These are phyloP conservation scores for Drosophila merina DNA, from an alignment of 2,888 invertebrate species.

Conservation along the genomic window DNA sequence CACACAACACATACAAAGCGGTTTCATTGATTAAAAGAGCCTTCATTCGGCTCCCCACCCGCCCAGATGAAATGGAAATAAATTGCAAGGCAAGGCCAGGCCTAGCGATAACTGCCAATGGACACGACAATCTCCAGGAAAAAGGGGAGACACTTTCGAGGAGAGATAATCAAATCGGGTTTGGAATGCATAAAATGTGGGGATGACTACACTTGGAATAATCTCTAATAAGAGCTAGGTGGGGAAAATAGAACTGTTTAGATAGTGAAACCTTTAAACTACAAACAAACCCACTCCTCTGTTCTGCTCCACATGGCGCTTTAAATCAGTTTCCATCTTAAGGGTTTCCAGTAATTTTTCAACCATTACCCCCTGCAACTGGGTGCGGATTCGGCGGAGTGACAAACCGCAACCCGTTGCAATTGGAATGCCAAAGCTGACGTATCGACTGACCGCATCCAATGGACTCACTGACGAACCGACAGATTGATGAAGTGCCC, in stretches of 20 bases:
- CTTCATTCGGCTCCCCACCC: not conserved
- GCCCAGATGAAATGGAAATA: slow-evolving; percentile 36
- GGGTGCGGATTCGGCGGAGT: slow-evolving; percentile 8
- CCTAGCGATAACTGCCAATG: slow-evolving; percentile 69
- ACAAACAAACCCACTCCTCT: too few relatives aligned
- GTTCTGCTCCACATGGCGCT: not conserved
- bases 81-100: slow-evolving; percentile 61
- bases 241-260: not conserved
- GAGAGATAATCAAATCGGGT: slow-evolving; percentile 47
- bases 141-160: slow-evolving; percentile 15
- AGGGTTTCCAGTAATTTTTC: slow-evolving; percentile 18
- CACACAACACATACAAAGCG: slow-evolving; percentile 59
- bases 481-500: slow-evolving; percentile 36
- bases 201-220: slow-evolving; percentile 1
- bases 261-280: not conserved
- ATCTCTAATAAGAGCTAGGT: not conserved
- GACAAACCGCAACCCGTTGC: slow-evolving; percentile 34
- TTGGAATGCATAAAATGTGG: slow-evolving; percentile 38
- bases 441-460: slow-evolving; percentile 42
- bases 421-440: slow-evolving; percentile 26
- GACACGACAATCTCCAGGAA: slow-evolving; percentile 60
- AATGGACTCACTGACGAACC: slow-evolving; percentile 32
- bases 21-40: slow-evolving; percentile 67
- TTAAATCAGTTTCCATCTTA: slow-evolving; percentile 8
- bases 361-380: not conserved